Evolutionary conservation across 2,797 vertebrate species (phyloP), one percentile per base, ranked within the genome.

Genomic region (Menidia menidia): DNA sequence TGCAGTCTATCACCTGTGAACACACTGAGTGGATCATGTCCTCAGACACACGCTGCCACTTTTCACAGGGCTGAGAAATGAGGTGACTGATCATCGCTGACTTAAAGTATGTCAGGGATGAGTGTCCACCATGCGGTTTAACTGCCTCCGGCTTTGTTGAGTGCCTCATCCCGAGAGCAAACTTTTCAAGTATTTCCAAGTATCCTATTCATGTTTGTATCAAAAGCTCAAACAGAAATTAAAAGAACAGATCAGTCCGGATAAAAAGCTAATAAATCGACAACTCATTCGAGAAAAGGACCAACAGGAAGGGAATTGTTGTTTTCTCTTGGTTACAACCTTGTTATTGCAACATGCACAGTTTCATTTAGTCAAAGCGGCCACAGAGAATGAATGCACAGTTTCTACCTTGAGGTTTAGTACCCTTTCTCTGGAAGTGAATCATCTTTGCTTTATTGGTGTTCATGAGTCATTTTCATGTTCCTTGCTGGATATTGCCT

Each of bases 1-100:
- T 1, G 6, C 55, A 47, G 31, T 53, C 52, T 60, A 66, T 58
- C 53, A 71, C 58, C 66, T 79, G 63, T 53, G 51, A 71, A 52
- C 41, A 41, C 10, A 59, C 4, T 14, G 14, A 35, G 31, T 39
- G 35, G 35, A 39, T 39, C 35, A 19, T 55, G 19, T 56, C n/a
- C 54, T 45, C 1, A 54, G 51, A 42, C 62, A 48, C 14, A 16
- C 1, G 4, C 39, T 52, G 35, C 33, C 43, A 18, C 39, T 31
- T 35, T 48, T 50, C 18, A 50, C 18, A 19, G 25, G 18, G n/a
- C 48, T 25, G 19, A 50, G 25, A 50, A 19, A 19, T 12, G 6
- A 19, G 11, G 48, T 9, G 19, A 12, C 18, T 19, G 10, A 25
- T 50, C 18, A 25, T 50, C 18, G 25, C 4, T 19, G 3, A 18